phyloP scores from a whole-genome alignment of 2,113 vertebrate species.

The Gnathonemus longibarbis region DNA sequence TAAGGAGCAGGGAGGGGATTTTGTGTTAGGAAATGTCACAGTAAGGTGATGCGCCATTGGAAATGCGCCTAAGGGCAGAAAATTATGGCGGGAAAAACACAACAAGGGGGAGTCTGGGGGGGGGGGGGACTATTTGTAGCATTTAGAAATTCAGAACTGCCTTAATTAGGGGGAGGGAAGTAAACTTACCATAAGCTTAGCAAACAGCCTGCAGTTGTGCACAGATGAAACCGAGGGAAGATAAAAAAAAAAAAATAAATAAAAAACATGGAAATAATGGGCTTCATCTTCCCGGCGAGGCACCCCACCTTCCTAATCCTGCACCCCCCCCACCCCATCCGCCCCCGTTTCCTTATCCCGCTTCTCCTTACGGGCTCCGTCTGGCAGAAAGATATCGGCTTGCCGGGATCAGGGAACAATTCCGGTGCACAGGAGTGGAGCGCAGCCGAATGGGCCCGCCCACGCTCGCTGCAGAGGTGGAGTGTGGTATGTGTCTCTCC shows the following conservation, averaged over 20 bases:
- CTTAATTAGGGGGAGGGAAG: background rate
- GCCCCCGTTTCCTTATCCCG: background rate
- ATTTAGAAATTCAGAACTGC: background rate
- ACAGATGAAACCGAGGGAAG: background rate
- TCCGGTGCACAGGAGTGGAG: slow-evolving; percentile 43
- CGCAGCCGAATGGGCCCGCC: slow-evolving; percentile 54
- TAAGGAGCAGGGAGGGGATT: background rate
- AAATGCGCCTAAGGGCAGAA: background rate
- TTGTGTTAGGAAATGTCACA: background rate
- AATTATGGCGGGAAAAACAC: background rate
- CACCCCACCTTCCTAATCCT: slow-evolving; percentile 26
- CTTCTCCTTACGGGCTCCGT: background rate
- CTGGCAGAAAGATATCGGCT: slow-evolving; percentile 26
- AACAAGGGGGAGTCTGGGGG: background rate
- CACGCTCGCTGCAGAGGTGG: slow-evolving; percentile 68
- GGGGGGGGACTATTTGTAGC: background rate
- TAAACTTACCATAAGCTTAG: background rate
- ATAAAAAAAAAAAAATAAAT: background rate
- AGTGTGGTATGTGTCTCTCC: slow-evolving; percentile 70
- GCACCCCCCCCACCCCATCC: slow-evolving; percentile 11
- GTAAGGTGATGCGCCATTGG: background rate
- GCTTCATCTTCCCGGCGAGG: slow-evolving; percentile 1
- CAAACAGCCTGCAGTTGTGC: background rate
- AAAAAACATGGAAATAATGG: slow-evolving; percentile 24
- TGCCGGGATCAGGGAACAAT: slow-evolving; percentile 24